Evolutionary conservation across 2,888 invertebrate species (phyloP).

Genomic region (Hoplodrina ambigua): DNA sequence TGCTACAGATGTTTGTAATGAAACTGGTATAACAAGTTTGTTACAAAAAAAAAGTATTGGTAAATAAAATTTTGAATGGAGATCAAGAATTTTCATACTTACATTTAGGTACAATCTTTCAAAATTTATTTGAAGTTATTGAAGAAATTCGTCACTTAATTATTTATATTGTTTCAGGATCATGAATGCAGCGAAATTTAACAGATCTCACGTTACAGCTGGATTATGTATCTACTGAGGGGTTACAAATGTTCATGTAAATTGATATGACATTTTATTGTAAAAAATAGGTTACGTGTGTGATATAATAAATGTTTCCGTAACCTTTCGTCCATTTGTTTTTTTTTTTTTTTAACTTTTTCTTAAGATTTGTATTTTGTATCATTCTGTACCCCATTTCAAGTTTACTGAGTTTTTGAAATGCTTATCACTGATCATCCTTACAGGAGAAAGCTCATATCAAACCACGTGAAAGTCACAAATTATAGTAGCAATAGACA

Average conservation of each 20-base stretch:
- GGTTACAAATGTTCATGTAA: background rate
- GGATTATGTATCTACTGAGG: background rate
- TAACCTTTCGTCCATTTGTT: background rate
- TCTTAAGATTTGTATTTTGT: background rate
- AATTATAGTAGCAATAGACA: constrained; percentile 27
- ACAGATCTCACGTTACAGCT: background rate
- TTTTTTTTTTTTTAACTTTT: background rate
- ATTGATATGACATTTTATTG: too few relatives aligned
- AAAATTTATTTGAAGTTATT: background rate
- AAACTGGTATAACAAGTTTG: too few relatives aligned
- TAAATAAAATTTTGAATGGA: too few relatives aligned
- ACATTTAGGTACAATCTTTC: background rate
- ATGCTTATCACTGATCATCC: background rate
- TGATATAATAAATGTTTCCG: background rate
- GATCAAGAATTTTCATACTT: background rate
- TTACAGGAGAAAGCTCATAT: background rate
- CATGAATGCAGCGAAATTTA: background rate
- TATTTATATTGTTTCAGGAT: constrained; percentile 16
- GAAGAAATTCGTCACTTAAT: background rate
- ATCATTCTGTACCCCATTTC: background rate
- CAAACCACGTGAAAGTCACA: constrained; percentile 6
- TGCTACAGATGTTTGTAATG: too few relatives aligned
- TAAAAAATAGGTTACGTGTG: background rate
- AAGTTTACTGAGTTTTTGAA: background rate
- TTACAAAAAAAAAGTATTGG: too few relatives aligned